Conservation (phyloP, 2,797 vertebrate species). For the Microchirus variegatus region DNA sequence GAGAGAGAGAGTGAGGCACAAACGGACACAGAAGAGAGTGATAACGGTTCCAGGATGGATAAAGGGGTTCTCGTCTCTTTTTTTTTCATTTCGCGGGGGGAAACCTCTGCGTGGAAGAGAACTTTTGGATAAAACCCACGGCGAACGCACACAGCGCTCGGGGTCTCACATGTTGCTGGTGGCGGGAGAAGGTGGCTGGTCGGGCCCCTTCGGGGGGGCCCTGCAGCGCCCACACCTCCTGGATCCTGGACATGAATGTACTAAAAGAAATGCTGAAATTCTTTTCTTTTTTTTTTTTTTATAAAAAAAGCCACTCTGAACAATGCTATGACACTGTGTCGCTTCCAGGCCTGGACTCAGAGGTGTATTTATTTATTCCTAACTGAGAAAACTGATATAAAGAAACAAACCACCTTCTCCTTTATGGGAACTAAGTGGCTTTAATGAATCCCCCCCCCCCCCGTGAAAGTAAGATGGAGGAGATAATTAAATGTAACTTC, state of each 20-base stretch:
- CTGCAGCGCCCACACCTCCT: conserved; percentile 39
- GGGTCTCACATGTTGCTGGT: conserved; percentile 45
- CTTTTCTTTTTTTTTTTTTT: too few relatives aligned
- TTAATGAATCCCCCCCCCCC: conserved; percentile 36
- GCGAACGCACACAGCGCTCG: conserved; percentile 37
- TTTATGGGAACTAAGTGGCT: conserved; percentile 59
- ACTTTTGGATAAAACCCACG: conserved; percentile 64
- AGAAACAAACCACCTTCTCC: conserved; percentile 58
- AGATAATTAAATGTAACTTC: conserved; percentile 36
- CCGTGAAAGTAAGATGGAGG: conserved; percentile 28
- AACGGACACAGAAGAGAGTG: conserved; percentile 32
- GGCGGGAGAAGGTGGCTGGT: conserved; percentile 46
- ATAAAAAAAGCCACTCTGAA: conserved; percentile 80
- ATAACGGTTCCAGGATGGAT: conserved; percentile 53
- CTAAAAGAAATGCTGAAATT: conserved; percentile 75
- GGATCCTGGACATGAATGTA: conserved; percentile 84
- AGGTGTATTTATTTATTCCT: conserved; percentile 85
- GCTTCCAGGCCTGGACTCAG: conserved; percentile 70
- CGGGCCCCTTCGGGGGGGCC: conserved; percentile 37
- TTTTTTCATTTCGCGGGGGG: conserved; percentile 55
- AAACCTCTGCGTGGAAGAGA: conserved; percentile 54
- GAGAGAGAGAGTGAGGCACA: conserved; percentile 16
- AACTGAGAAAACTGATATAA: conserved; percentile 74
- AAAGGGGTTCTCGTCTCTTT: conserved; percentile 45
- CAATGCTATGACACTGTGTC: conserved; percentile 80